A percentile compares a stretch with the other conserved stretches of the same genome.
These are phyloP conservation scores for Blastobasis lacticolella DNA, from an alignment of 2,888 invertebrate species.

Conservation along the genomic window DNA sequence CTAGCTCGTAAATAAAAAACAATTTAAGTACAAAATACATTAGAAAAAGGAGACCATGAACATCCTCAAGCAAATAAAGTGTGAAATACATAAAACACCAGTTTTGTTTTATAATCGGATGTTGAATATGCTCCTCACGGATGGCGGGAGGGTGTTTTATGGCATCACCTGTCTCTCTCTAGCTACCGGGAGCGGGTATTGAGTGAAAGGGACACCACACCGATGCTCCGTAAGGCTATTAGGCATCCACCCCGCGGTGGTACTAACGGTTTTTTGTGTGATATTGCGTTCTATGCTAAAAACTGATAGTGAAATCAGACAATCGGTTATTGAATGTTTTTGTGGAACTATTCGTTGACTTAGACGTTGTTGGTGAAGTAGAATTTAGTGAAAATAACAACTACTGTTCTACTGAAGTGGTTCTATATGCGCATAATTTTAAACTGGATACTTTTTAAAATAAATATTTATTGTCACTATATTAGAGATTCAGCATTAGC, in stretches of 20 bases:
- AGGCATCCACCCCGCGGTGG: conserved; percentile 1
- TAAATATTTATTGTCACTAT: no score
- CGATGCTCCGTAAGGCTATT: background rate
- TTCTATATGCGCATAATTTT: background rate
- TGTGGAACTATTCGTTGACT: no score
- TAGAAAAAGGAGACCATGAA: background rate
- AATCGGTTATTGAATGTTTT: background rate
- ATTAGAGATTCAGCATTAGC: no score
- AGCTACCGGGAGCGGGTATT: background rate
- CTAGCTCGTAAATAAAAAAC: background rate
- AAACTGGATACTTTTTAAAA: no score
- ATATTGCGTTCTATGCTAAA: background rate
- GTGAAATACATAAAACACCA: background rate
- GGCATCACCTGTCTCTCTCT: conserved; percentile 6
- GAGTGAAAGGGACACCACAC: background rate
- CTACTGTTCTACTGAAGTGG: background rate
- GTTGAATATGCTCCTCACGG: conserved; percentile 11
- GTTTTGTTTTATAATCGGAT: conserved; percentile 19
- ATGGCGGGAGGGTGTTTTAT: conserved; percentile 9
- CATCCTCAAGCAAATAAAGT: conserved; percentile 3
- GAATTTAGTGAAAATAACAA: background rate
- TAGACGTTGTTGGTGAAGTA: background rate
- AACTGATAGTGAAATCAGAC: background rate
- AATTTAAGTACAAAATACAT: background rate
- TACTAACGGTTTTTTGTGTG: conserved; percentile 4